Base-by-base conservation (phyloP, 1,140 invertebrate species). In the Parasteatoda tepidariorum region DNA sequence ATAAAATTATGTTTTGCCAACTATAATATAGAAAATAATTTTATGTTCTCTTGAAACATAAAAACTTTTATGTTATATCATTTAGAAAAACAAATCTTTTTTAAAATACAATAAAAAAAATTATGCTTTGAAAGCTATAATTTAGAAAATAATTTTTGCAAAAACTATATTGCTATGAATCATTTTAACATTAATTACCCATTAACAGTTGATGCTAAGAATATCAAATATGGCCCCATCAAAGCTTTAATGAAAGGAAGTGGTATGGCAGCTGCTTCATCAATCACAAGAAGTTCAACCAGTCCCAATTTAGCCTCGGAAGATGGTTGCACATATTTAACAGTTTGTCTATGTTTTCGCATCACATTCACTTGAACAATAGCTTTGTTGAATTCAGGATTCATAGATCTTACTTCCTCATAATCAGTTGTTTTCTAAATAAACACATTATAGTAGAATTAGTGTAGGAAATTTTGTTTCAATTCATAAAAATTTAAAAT, bases 181-280 rank as follows among this genome's bases (percentile, higher is more conserved):
- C n/a, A n/a, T n/a, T n/a, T n/a, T 9, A 48, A 48, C 18, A 9
- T 18, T 18, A 73, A 84, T 87, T 88, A 93, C 87, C 97, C 98
- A 88, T 98, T 98, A 34, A 99, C 96, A 0, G 98, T 99, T 0
- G 98, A 99, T 0, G 98, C 94, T 87, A 99, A 92, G 88, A 99
- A 97, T 4, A 97, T 95, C 41, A 99, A 90, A 88, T 98, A 98
- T 0, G 97, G 96, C 0, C 96, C 96, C 70, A 97, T 91, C 88
- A 98, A 94, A 55, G 93, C 92, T 87, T 96, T 96, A 0, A 99
- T 97, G 86, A 96, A 92, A 0, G 96, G 95, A 64, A 99, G 90
- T 0, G 98, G 98, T 86, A 99, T 99, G 24, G 98, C 98, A 3
- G 98, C 98, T 11, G 98, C 98, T 91, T 99, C 98, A 89, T 99